Conservation (phyloP, 2,888 invertebrate genomes). For the Halictus ligatus region DNA sequence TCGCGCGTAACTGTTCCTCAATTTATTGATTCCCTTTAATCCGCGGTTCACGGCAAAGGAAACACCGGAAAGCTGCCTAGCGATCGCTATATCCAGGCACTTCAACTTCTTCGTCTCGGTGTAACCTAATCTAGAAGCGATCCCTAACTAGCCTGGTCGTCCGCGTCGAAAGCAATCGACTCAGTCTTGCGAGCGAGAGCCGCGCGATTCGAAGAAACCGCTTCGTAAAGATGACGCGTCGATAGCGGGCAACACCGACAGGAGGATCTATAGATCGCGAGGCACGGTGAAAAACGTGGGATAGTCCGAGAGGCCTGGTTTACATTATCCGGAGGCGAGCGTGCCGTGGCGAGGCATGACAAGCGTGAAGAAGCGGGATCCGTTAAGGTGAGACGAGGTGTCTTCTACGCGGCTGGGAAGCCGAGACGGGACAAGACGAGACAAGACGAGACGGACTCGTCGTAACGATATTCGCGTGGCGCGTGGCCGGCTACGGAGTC, state of each 20-base stretch:
- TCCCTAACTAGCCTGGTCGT: not conserved
- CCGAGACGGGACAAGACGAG: conserved; percentile 21
- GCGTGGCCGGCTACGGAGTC: conserved; percentile 55
- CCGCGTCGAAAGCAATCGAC: not conserved
- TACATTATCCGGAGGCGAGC: conserved; percentile 50
- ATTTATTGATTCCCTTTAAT: too few relatives aligned
- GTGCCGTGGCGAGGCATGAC: conserved; percentile 70
- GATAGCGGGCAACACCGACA: not conserved
- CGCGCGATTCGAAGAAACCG: not conserved
- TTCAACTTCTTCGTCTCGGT: not conserved
- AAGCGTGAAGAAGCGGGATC: conserved; percentile 77
- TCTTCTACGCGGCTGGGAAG: conserved; percentile 50
- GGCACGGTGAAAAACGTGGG: conserved; percentile 50
- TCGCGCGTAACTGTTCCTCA: too few relatives aligned
- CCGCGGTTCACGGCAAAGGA: not conserved
- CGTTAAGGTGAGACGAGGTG: conserved; percentile 74
- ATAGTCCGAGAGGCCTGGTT: conserved; percentile 50
- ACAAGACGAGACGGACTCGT: conserved; percentile 1
- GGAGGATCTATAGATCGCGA: conserved; percentile 17
- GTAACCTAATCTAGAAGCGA: not conserved
- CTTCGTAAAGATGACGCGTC: not conserved
- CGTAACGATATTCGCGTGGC: conserved; percentile 63
- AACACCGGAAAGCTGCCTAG: not conserved
- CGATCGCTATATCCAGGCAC: not conserved
- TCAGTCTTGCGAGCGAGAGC: not conserved